Percentiles rank a stretch among this genome's conserved stretches.
phyloP scores from a whole-genome alignment of 2,797 vertebrate species.

The Ctenopoma multispine region DNA sequence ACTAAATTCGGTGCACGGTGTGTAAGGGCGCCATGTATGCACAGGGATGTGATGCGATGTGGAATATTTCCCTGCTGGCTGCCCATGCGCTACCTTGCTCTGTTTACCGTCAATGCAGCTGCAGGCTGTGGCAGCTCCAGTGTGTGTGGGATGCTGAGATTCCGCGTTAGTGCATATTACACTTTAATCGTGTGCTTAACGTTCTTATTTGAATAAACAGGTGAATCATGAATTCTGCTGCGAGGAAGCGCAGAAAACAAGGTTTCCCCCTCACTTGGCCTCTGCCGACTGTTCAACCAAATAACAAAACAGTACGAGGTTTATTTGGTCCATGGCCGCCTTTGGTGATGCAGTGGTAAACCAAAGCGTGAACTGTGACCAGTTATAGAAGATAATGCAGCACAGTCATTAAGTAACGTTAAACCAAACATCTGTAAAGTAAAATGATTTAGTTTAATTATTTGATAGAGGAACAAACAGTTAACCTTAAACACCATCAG shows the following conservation, averaged over 20 bases:
- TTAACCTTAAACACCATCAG: constrained; percentile 8
- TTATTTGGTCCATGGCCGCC: not conserved
- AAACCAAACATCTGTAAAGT: too few species aligned
- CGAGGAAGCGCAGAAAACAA: not conserved
- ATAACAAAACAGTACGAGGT: not conserved
- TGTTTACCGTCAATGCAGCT: constrained; percentile 81
- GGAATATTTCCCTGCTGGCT: constrained; percentile 80
- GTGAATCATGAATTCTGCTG: constrained; percentile 18
- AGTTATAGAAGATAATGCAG: not conserved
- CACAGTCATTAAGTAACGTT: not conserved
- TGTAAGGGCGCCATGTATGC: constrained; percentile 76
- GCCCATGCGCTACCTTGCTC: constrained; percentile 81
- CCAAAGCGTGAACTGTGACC: constrained; percentile 7
- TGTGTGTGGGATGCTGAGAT: constrained; percentile 45
- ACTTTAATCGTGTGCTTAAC: constrained; percentile 27
- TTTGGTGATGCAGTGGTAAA: not conserved
- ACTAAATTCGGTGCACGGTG: constrained; percentile 57
- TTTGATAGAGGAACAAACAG: not conserved
- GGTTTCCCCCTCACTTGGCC: not conserved
- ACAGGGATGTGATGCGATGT: constrained; percentile 79
- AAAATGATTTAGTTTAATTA: not conserved
- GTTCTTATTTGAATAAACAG: constrained; percentile 29
- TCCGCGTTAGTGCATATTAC: constrained; percentile 25
- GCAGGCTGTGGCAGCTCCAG: constrained; percentile 57
- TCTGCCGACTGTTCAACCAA: not conserved